phyloP scores from a whole-genome alignment of 2,113 vertebrate genomes.

The Aegotheles bennettii region DNA sequence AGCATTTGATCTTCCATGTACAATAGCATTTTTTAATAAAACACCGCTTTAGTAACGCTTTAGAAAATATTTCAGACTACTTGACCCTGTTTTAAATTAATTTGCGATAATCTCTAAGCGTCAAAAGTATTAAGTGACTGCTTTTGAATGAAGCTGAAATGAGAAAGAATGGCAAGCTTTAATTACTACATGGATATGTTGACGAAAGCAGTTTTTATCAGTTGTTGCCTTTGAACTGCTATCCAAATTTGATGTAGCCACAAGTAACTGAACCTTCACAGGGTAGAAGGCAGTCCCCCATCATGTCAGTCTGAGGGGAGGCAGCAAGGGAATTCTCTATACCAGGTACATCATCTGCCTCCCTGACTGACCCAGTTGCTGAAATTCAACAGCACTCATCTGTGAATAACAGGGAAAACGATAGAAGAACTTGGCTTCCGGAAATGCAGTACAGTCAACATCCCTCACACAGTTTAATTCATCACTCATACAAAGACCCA shows the following conservation, averaged over 20 bases:
- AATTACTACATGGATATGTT: background rate
- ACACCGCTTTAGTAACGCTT: background rate
- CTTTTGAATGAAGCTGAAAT: background rate
- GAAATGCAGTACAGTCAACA: background rate
- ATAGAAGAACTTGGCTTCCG: slow-evolving; percentile 25
- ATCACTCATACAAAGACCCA: slow-evolving; percentile 42
- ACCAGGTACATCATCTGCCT: background rate
- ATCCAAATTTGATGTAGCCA: background rate
- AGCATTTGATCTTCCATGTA: background rate
- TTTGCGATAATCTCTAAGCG: background rate
- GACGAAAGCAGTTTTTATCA: background rate
- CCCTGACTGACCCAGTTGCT: background rate
- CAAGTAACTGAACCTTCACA: background rate
- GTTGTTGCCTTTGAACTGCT: background rate
- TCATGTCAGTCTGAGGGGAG: background rate
- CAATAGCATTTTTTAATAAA: background rate
- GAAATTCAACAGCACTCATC: slow-evolving; percentile 36
- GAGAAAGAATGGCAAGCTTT: background rate
- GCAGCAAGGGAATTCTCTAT: background rate
- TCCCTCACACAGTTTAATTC: slow-evolving; percentile 48
- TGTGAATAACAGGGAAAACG: slow-evolving; percentile 1
- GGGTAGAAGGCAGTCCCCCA: background rate
- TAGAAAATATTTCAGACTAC: background rate
- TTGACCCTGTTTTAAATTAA: background rate
- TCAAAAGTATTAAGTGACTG: background rate